phyloP scores from a whole-genome alignment of 2,888 invertebrate species.

The Drosophila buzzatii region DNA sequence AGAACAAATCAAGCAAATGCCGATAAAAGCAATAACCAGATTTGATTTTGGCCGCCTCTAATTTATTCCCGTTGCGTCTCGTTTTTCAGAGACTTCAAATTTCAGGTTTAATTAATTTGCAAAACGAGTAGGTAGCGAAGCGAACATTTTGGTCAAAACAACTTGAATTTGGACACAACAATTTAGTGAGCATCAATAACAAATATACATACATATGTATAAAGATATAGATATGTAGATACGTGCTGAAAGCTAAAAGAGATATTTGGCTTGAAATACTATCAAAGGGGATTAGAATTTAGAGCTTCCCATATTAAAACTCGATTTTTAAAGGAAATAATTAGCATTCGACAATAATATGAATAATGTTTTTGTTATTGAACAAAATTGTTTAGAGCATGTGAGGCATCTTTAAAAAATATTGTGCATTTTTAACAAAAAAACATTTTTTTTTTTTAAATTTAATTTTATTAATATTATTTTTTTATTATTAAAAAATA shows the following conservation, averaged over 20 bases:
- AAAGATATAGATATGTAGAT: not conserved
- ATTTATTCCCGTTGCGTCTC: constrained; percentile 47
- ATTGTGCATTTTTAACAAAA: no score
- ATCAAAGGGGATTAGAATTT: constrained; percentile 3
- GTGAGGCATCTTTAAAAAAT: not conserved
- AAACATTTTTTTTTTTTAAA: no score
- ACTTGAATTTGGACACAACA: constrained; percentile 25
- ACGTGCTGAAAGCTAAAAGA: constrained; percentile 13
- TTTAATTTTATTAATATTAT: no score
- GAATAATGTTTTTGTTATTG: not conserved
- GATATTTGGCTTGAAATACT: not conserved
- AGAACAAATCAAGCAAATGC: constrained; percentile 29
- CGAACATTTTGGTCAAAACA: constrained; percentile 30
- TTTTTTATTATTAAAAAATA: no score
- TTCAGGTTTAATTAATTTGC: constrained; percentile 50
- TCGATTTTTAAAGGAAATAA: not conserved
- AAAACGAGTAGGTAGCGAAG: constrained; percentile 36
- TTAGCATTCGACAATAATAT: not conserved
- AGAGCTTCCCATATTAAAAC: not conserved
- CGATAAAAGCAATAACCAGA: constrained; percentile 24
- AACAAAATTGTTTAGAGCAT: not conserved
- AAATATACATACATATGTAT: not conserved
- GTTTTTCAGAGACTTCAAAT: constrained; percentile 11
- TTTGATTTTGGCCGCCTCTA: constrained; percentile 25
- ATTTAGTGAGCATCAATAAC: constrained; percentile 7